A percentile compares a stretch with the other conserved stretches of the same genome.
phyloP scores from a whole-genome alignment of 2,113 vertebrate species.

The Pterocles burchelli region DNA sequence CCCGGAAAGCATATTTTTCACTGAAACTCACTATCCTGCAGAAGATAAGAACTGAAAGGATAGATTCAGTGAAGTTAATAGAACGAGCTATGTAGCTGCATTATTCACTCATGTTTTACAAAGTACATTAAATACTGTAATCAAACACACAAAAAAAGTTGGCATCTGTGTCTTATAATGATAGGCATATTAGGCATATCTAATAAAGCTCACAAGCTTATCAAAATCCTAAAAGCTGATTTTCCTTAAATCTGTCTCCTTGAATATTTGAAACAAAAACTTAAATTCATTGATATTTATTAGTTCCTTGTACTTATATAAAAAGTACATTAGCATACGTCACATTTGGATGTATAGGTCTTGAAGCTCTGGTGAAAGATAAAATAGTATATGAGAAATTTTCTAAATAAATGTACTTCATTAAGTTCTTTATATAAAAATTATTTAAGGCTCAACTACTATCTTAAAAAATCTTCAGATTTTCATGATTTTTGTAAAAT shows the following conservation, averaged over 20 bases:
- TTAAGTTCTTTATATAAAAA: neutral
- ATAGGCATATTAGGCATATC: neutral
- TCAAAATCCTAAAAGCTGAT: constrained; percentile 39
- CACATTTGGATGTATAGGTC: constrained; percentile 13
- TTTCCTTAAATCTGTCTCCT: constrained; percentile 31
- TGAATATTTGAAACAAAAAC: neutral
- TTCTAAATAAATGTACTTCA: neutral
- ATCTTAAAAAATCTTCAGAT: neutral
- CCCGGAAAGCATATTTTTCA: neutral
- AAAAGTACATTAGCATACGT: neutral
- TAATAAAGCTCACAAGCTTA: neutral
- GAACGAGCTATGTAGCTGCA: neutral
- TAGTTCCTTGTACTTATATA: constrained; percentile 24
- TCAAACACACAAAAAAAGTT: constrained; percentile 19
- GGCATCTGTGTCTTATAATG: neutral
- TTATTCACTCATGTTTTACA: neutral
- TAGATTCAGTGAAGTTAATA: constrained; percentile 1
- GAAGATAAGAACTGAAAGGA: constrained; percentile 17
- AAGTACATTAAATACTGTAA: neutral
- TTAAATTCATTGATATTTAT: constrained; percentile 20
- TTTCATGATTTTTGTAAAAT: constrained; percentile 33
- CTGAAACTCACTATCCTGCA: neutral
- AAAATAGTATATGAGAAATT: neutral
- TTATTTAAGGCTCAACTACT: neutral
- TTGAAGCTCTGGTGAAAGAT: constrained; percentile 13